Percentiles rank a stretch among this genome's conserved stretches.
These are phyloP conservation scores for Oophaga sylvatica DNA, from an alignment of 2,797 vertebrate genomes.

Conservation along the genomic window DNA sequence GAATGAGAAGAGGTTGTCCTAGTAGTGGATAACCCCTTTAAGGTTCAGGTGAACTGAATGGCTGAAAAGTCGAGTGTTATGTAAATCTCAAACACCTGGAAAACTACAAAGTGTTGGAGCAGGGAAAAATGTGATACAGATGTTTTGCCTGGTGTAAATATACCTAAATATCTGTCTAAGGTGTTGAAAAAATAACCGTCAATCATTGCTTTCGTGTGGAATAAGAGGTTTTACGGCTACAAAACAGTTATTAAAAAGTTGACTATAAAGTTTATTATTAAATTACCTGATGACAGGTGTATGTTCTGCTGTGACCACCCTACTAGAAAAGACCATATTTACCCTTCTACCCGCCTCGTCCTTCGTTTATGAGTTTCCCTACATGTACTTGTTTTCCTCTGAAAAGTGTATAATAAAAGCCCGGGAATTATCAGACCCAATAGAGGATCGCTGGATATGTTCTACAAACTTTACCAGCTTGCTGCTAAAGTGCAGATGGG, in stretches of 20 bases:
- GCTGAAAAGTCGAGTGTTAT: neutral
- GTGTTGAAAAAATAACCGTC: constrained; percentile 21
- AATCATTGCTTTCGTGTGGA: neutral
- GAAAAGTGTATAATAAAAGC: constrained; percentile 30
- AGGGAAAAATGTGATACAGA: neutral
- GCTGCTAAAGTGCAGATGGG: constrained; percentile 53
- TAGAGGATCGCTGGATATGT: constrained; percentile 53
- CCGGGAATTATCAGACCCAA: constrained; percentile 49
- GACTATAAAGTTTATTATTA: constrained; percentile 45
- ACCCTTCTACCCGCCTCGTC: constrained; percentile 1
- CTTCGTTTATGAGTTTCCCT: constrained; percentile 50
- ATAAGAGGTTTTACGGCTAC: constrained; percentile 31
- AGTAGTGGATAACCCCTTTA: no score
- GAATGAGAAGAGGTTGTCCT: no score
- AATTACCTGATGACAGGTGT: constrained; percentile 55
- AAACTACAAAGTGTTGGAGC: neutral
- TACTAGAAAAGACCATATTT: constrained; percentile 31
- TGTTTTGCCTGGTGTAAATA: neutral
- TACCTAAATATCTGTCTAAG: constrained; percentile 13
- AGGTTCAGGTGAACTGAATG: neutral
- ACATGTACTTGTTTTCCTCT: constrained; percentile 42
- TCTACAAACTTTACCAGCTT: constrained; percentile 53
- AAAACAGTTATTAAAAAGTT: constrained; percentile 50
- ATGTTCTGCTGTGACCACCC: constrained; percentile 40
- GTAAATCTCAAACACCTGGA: neutral